Conservation (phyloP, 2,797 vertebrate genomes). For the Nyctibius grandis region DNA sequence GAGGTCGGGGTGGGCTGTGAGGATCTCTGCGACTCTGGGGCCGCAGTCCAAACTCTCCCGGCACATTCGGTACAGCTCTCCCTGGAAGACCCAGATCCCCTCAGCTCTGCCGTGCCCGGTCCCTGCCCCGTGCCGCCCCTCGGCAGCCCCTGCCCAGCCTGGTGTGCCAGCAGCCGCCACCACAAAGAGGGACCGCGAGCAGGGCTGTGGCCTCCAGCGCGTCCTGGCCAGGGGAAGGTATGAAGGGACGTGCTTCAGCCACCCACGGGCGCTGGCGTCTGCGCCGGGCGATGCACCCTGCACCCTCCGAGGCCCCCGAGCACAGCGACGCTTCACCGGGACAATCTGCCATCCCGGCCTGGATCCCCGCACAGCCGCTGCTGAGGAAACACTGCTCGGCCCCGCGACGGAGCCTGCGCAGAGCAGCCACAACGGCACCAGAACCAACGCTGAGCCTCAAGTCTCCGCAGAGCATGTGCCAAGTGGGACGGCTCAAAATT, state of each 20-base stretch:
- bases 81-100: conserved; percentile 54
- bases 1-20: conserved; percentile 76
- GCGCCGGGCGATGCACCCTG: not conserved
- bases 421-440: not conserved
- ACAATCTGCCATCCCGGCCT: too few species aligned
- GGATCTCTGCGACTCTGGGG: conserved; percentile 71
- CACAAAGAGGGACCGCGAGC: accelerated
- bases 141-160: accelerated
- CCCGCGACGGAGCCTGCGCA: not conserved
- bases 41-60: conserved; percentile 78
- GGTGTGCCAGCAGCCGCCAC: not conserved
- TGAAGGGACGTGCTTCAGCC: not conserved
- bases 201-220: not conserved
- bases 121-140: not conserved
- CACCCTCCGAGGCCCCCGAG: not conserved
- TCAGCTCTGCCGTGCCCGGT: not conserved
- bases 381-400: not conserved
- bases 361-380: not conserved
- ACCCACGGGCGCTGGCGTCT: accelerated
- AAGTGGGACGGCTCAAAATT: not conserved
- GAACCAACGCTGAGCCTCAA: not conserved
- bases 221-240: not conserved
- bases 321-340: not conserved
- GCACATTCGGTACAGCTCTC: conserved; percentile 82
- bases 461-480: not conserved